Percentiles rank a stretch among this genome's conserved stretches.
These are phyloP conservation scores for Coboldia fuscipes DNA, from an alignment of 1,140 invertebrate species.

Conservation along the genomic window DNA sequence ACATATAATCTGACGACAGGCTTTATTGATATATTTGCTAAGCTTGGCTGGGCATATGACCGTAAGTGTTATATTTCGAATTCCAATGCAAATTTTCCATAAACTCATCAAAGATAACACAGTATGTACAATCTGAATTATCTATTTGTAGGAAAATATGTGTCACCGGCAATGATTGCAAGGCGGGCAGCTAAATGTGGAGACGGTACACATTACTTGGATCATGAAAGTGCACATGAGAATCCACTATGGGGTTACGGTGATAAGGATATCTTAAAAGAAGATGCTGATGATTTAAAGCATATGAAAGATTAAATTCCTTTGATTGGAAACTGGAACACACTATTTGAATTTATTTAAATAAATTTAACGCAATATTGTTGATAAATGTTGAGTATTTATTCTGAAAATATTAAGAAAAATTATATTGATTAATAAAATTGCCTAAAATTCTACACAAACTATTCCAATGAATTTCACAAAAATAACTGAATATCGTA, in stretches of 20 bases:
- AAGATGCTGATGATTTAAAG: conserved; percentile 26
- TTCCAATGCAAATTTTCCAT: conserved; percentile 3
- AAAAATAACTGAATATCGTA: no score
- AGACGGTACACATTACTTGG: conserved; percentile 29
- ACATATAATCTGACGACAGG: conserved; percentile 41
- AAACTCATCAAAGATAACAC: neutral
- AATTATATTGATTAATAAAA: no score
- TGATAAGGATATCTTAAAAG: conserved; percentile 26
- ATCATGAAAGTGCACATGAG: conserved; percentile 15
- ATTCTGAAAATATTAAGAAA: no score
- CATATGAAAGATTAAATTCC: conserved; percentile 18
- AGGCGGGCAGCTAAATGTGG: conserved; percentile 35
- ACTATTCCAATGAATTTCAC: no score
- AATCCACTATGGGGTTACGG: conserved; percentile 32
- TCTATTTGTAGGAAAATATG: conserved; percentile 29
- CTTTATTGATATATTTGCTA: conserved; percentile 49
- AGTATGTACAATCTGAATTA: conserved; percentile 1
- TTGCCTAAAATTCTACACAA: no score
- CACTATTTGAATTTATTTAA: no score
- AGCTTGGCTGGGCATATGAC: conserved; percentile 52
- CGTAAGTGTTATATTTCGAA: conserved; percentile 27
- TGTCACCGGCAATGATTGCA: conserved; percentile 35
- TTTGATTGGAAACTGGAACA: no score
- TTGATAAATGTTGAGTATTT: no score
- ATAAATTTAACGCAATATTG: no score